Percentiles rank a stretch among this genome's conserved stretches.
phyloP scores from a whole-genome alignment of 2,113 vertebrate species.

The Mesocricetus auratus region DNA sequence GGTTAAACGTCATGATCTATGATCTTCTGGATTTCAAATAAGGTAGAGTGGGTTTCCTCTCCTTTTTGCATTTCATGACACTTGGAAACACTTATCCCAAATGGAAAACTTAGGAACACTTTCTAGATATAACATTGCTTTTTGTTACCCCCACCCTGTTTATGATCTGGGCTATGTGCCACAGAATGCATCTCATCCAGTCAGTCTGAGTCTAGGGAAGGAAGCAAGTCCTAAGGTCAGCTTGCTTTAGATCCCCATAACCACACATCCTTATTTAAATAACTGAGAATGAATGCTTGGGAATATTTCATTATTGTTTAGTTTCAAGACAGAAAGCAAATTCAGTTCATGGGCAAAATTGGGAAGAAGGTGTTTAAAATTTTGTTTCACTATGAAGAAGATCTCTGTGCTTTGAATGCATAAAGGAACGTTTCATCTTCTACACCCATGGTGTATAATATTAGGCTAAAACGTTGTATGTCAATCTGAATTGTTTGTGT shows the following conservation, averaged over 20 bases:
- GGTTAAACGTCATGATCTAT: not conserved
- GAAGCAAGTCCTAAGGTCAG: not conserved
- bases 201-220: not conserved
- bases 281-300: slow-evolving; percentile 31
- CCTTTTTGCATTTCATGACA: not conserved
- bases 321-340: slow-evolving; percentile 62
- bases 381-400: slow-evolving; percentile 43
- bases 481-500: slow-evolving; percentile 19
- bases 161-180: not conserved
- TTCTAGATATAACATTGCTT: slow-evolving; percentile 2
- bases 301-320: slow-evolving; percentile 52
- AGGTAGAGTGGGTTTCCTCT: slow-evolving; percentile 66
- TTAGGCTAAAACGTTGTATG: not conserved
- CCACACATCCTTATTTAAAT: slow-evolving; percentile 63
- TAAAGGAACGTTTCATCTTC: slow-evolving; percentile 45
- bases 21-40: slow-evolving; percentile 48
- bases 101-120: slow-evolving; percentile 6
- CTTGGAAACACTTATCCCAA: slow-evolving; percentile 11
- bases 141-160: slow-evolving; percentile 27
- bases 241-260: slow-evolving; percentile 37
- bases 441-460: not conserved
- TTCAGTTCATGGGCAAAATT: slow-evolving; percentile 38
- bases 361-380: slow-evolving; percentile 46
- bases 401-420: slow-evolving; percentile 50
- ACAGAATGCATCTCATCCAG: not conserved